Conservation (phyloP, 1,140 invertebrate genomes). For the Trichoplusia ni region DNA sequence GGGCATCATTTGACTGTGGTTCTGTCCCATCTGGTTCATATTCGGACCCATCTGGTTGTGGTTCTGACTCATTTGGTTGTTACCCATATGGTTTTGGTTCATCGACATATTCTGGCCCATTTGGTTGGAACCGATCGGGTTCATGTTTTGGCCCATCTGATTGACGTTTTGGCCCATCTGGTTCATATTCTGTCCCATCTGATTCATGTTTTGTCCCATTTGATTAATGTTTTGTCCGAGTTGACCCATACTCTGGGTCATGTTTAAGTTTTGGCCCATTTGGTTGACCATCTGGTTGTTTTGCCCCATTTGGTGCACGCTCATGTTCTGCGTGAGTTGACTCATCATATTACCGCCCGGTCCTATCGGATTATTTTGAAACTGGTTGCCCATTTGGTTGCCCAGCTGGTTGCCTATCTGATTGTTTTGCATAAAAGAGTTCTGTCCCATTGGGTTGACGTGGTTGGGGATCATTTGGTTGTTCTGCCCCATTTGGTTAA, state of each 20-base stretch:
- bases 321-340: slow-evolving; percentile 47
- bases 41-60: slow-evolving; percentile 59
- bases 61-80: slow-evolving; percentile 60
- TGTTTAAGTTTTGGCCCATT: slow-evolving; percentile 48
- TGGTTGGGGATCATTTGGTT: slow-evolving; percentile 47
- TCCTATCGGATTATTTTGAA: slow-evolving; percentile 31
- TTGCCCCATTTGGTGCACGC: slow-evolving; percentile 47
- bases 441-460: slow-evolving; percentile 38
- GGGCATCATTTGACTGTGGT: slow-evolving; percentile 44
- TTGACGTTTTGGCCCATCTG: slow-evolving; percentile 41
- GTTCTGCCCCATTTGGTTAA: slow-evolving; percentile 48
- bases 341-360: slow-evolving; percentile 38
- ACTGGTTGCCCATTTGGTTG: slow-evolving; percentile 39
- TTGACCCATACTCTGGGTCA: slow-evolving; percentile 48
- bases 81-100: slow-evolving; percentile 47
- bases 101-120: slow-evolving; percentile 47
- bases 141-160: slow-evolving; percentile 46
- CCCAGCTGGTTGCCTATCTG: slow-evolving; percentile 33
- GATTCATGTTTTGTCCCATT: slow-evolving; percentile 44
- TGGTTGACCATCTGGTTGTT: slow-evolving; percentile 41
- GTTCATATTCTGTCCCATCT: slow-evolving; percentile 40
- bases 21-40: slow-evolving; percentile 47
- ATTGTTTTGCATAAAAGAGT: slow-evolving; percentile 27
- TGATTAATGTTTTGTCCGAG: slow-evolving; percentile 52
- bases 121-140: slow-evolving; percentile 52